phyloP scores from a whole-genome alignment of 2,797 vertebrate genomes.

The Catamblyrhynchus diadema region DNA sequence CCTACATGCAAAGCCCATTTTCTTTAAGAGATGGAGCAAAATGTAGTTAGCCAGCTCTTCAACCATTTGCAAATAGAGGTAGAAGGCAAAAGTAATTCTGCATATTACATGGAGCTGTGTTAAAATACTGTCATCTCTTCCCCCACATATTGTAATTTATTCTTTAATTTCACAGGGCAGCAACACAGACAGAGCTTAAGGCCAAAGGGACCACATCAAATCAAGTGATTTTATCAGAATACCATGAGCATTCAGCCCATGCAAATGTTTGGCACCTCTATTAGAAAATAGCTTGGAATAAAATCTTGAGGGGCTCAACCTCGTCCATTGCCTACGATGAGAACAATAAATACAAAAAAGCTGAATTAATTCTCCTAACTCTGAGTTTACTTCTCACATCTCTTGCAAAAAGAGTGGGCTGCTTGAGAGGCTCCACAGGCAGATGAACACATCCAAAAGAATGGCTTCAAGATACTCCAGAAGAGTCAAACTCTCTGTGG shows the following conservation, averaged over 20 bases:
- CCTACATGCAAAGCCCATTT: not conserved
- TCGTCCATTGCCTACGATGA: accelerated
- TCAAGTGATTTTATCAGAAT: not conserved
- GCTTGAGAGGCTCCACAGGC: not conserved
- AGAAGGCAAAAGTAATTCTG: conserved; percentile 20
- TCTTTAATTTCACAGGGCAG: conserved; percentile 16
- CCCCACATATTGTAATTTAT: not conserved
- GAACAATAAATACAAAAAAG: not conserved
- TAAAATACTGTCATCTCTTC: not conserved
- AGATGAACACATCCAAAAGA: not conserved
- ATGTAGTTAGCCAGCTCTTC: conserved; percentile 25
- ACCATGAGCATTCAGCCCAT: not conserved
- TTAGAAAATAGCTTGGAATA: not conserved
- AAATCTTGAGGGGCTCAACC: not conserved
- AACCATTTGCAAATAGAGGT: not conserved
- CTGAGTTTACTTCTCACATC: not conserved
- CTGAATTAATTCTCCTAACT: not conserved
- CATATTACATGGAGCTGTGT: not conserved
- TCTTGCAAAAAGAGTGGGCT: not conserved
- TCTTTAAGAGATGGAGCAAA: conserved; percentile 10
- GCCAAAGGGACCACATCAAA: not conserved
- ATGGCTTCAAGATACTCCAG: not conserved
- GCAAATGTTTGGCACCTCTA: not conserved
- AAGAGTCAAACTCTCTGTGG: not conserved
- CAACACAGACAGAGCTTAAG: not conserved